A percentile compares a stretch with the other conserved stretches of the same genome.
phyloP scores from a whole-genome alignment of 2,888 invertebrate genomes.

The Cantharis rustica region DNA sequence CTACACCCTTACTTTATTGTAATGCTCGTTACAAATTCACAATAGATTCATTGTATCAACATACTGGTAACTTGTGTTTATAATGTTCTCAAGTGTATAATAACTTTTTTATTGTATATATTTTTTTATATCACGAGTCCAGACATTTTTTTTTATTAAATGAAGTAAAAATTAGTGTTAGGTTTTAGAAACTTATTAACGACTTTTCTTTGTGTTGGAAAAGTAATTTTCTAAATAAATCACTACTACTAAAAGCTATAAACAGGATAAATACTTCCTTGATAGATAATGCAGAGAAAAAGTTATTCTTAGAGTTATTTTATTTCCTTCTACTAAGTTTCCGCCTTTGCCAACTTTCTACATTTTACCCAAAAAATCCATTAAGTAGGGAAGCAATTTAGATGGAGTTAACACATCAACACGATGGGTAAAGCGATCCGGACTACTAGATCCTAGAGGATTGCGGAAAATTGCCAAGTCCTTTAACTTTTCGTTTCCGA shows the following conservation, averaged over 20 bases:
- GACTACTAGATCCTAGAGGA: constrained; percentile 35
- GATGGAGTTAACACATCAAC: constrained; percentile 55
- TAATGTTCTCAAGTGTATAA: constrained; percentile 18
- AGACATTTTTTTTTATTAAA: neutral
- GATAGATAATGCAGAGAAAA: constrained; percentile 15
- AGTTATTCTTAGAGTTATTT: constrained; percentile 38
- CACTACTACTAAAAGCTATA: constrained; percentile 12
- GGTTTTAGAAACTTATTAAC: neutral
- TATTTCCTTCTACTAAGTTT: constrained; percentile 40
- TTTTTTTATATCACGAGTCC: neutral
- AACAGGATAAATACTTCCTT: constrained; percentile 20
- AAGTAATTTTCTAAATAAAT: constrained; percentile 7
- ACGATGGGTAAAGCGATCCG: constrained; percentile 44
- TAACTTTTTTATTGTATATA: neutral
- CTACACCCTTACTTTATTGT: constrained; percentile 16
- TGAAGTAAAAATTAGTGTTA: neutral
- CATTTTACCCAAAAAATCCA: constrained; percentile 49
- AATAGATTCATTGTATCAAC: constrained; percentile 24
- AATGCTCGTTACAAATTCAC: constrained; percentile 21
- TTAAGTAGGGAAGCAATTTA: constrained; percentile 55
- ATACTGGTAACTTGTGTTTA: constrained; percentile 19
- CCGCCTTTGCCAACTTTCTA: constrained; percentile 33
- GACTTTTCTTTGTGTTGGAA: neutral
- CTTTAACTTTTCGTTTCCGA: constrained; percentile 35
- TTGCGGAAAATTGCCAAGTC: constrained; percentile 31